Evolutionary conservation across 23 tunicate species (phyloP).

Genomic region (Ascidia mentula): DNA sequence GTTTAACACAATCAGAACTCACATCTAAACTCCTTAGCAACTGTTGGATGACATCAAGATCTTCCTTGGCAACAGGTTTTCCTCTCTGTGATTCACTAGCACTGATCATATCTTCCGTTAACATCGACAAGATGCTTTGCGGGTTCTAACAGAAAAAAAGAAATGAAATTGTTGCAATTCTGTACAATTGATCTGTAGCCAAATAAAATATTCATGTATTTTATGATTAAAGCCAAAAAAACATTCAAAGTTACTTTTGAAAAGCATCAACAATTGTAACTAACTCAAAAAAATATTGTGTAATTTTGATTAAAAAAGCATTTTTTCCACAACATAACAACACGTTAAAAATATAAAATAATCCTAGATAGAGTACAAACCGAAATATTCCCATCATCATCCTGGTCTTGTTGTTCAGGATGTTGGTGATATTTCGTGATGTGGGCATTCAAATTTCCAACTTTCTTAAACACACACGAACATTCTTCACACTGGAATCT

Average conservation of each 20-base stretch:
- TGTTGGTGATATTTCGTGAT: constrained; percentile 64
- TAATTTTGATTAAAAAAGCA: too few relatives aligned
- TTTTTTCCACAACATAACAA: too few relatives aligned
- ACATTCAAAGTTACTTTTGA: too few relatives aligned
- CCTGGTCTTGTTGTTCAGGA: neutral
- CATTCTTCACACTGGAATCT: constrained; percentile 51
- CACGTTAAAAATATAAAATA: too few relatives aligned
- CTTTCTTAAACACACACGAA: constrained; percentile 62
- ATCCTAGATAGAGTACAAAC: too few relatives aligned
- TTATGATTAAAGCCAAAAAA: too few relatives aligned
- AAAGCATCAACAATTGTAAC: too few relatives aligned
- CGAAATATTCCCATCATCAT: too few relatives aligned
- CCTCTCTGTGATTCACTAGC: constrained; percentile 4
- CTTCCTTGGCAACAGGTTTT: constrained; percentile 19
- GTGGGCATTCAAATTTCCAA: constrained; percentile 77
- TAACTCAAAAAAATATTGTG: too few relatives aligned
- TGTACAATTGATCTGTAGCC: too few relatives aligned
- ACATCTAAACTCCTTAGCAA: constrained; percentile 47
- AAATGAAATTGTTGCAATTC: neutral
- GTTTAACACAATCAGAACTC: too few relatives aligned
- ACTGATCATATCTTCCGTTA: neutral
- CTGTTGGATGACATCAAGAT: constrained; percentile 51
- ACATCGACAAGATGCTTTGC: neutral
- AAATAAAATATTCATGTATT: too few relatives aligned
- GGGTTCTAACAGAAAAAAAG: neutral